These are phyloP conservation scores for Gymnocephalus cernua DNA, from an alignment of 2,113 vertebrate species.

Conservation along the genomic window DNA sequence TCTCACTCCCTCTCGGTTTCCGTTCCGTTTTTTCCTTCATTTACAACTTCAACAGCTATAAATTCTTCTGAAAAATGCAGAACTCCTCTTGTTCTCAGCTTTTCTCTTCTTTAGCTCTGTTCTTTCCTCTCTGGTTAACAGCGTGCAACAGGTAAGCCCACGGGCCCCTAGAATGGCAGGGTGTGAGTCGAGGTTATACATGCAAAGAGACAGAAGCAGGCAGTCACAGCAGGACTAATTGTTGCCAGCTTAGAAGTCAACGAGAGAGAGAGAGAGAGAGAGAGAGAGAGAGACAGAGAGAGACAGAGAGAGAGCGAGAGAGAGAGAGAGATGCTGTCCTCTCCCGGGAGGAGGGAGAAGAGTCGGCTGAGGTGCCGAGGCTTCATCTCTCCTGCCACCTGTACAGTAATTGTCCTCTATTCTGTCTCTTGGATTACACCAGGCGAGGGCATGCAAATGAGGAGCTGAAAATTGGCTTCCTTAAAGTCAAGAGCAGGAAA, in stretches of 20 bases:
- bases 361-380: slow-evolving; percentile 48
- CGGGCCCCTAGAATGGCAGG: slow-evolving; percentile 24
- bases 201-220: slow-evolving; percentile 29
- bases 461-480: slow-evolving; percentile 71
- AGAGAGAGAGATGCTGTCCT: slow-evolving; percentile 31
- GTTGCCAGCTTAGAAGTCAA: slow-evolving; percentile 37
- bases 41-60: slow-evolving; percentile 16
- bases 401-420: slow-evolving; percentile 78
- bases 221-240: slow-evolving; percentile 51
- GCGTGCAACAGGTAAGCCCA: slow-evolving; percentile 13
- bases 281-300: slow-evolving; percentile 10
- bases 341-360: slow-evolving; percentile 47
- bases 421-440: slow-evolving; percentile 65
- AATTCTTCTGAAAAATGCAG: slow-evolving; percentile 17
- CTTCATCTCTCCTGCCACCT: slow-evolving; percentile 72
- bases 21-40: not conserved
- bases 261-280: slow-evolving; percentile 18
- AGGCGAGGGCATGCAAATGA: slow-evolving; percentile 72
- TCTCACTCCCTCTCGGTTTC: not conserved
- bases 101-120: slow-evolving; percentile 23
- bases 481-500: slow-evolving; percentile 74
- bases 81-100: slow-evolving; percentile 9
- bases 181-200: slow-evolving; percentile 25
- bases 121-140: slow-evolving; percentile 13
- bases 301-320: slow-evolving; percentile 23